Conservation (phyloP, 1,140 invertebrate species). For the Ceratosolen fusciceps region DNA sequence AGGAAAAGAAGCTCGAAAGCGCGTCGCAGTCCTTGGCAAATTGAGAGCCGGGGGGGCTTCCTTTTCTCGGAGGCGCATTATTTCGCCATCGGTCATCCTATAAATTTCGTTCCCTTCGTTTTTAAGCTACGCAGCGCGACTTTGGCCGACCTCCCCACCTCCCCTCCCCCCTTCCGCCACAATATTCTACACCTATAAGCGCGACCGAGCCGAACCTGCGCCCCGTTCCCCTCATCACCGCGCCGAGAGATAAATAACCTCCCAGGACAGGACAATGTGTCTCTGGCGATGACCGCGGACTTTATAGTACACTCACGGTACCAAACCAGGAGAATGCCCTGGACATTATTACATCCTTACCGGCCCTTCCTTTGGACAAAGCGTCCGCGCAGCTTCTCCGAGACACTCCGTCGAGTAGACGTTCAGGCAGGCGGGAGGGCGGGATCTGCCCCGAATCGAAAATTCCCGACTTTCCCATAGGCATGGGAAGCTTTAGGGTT, state of each 20-base stretch:
- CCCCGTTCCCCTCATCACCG: too few relatives aligned
- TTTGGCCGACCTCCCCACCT: too few relatives aligned
- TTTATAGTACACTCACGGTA: constrained; percentile 6
- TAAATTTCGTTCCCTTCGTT: constrained; percentile 9
- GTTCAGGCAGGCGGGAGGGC: constrained; percentile 1
- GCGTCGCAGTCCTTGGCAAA: not conserved
- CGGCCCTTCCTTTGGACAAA: not conserved
- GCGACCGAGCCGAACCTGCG: constrained; percentile 5
- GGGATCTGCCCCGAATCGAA: constrained; percentile 11
- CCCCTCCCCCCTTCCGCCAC: too few relatives aligned
- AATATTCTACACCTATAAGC: constrained; percentile 44
- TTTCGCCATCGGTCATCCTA: not conserved
- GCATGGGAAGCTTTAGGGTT: too few relatives aligned
- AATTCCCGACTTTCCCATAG: too few relatives aligned
- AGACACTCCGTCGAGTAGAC: constrained; percentile 4
- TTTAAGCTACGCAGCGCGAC: constrained; percentile 30
- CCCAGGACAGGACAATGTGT: constrained; percentile 58
- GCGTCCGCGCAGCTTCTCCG: not conserved
- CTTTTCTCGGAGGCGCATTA: not conserved
- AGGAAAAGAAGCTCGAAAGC: not conserved
- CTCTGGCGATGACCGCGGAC: constrained; percentile 46
- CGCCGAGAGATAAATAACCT: constrained; percentile 56
- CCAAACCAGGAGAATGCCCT: too few relatives aligned
- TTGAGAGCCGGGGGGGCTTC: not conserved
- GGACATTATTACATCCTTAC: not conserved